Percentiles rank a stretch among this genome's conserved stretches.
phyloP scores from a whole-genome alignment of 2,888 invertebrate genomes.

The Drosophila nigricruria region DNA sequence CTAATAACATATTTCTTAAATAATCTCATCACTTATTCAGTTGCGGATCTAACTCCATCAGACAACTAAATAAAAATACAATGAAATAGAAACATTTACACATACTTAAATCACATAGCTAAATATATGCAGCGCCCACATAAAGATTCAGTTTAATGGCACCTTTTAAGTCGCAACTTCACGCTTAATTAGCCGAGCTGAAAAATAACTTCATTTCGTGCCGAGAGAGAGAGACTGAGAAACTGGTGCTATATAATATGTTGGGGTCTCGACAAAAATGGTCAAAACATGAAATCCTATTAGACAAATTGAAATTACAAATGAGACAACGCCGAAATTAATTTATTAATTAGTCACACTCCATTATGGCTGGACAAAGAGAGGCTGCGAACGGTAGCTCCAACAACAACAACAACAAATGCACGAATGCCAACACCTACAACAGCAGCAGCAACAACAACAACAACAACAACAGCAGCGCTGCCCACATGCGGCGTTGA shows the following conservation, averaged over 20 bases:
- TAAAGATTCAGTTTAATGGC: conserved; percentile 38
- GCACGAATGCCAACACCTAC: conserved; percentile 27
- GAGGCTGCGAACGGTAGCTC: conserved; percentile 54
- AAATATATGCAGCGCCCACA: conserved; percentile 35
- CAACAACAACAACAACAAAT: neutral
- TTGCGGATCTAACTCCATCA: neutral
- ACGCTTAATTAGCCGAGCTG: conserved; percentile 68
- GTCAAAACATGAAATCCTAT: conserved; percentile 82
- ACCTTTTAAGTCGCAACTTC: conserved; percentile 64
- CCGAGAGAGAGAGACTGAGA: conserved; percentile 12
- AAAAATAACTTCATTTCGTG: conserved; percentile 67
- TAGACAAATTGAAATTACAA: conserved; percentile 82
- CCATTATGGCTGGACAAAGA: conserved; percentile 74
- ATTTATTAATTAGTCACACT: conserved; percentile 81
- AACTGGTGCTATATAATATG: conserved; percentile 27
- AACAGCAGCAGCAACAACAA: conserved; percentile 1
- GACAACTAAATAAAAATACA: conserved; percentile 7
- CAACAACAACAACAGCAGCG: conserved; percentile 9
- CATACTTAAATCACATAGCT: conserved; percentile 22
- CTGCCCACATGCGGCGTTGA: conserved; percentile 64
- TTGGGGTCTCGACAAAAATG: conserved; percentile 65
- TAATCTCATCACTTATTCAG: conserved; percentile 5
- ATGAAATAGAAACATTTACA: conserved; percentile 25
- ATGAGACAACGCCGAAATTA: conserved; percentile 79
- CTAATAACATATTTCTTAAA: neutral